Base-by-base conservation (phyloP, 2,113 vertebrate genomes). In the Chaenocephalus aceratus region DNA sequence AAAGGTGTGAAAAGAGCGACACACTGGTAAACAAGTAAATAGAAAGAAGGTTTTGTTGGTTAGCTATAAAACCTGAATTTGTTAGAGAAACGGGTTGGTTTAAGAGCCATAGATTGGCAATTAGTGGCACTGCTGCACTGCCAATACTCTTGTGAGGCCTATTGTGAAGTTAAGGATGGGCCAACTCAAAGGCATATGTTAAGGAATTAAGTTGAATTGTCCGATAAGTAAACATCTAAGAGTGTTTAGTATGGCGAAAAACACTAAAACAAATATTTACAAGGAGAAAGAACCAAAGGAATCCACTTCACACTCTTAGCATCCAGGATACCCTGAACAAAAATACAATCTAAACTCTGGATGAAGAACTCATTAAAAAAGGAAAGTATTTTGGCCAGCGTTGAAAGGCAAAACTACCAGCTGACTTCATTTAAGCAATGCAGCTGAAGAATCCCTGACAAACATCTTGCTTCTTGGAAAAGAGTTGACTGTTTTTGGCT, bases 61-160 rank as follows among this genome's bases (percentile, higher is more conserved):
- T 82, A 82, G 26, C 72, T 88, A 79, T 77, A 66, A 68, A 88
- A 91, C 82, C 86, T 91, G 80, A 93, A 90, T 79, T 57, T 76
- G 48, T 72, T 75, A 54, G 49, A 49, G 73, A 64, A 64, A 70
- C 6, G 26, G 48, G 15, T 63, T 49, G 36, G 30, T 21, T 74
- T 58, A 59, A 83, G 23, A 74, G 51, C 10, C 3, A 1, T 46
- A 71, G 11, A 48, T 8, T 44, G 23, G 46, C 30, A 41, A 56
- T 12, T 44, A 64, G 21, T 10, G 63, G 30, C 5, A 52, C 16
- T 34, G 26, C 63, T 68, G 14, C 36, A 41, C 60, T 66, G 62
- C 15, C 18, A 15, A 21, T 53, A 18, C 4, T 72, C 30, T 44
- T 41, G 6, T 36, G 41, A 70, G 36, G 51, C 58, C 10, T 57